phyloP scores from a whole-genome alignment of 2,113 vertebrate species.

The Stegostoma tigrinum region DNA sequence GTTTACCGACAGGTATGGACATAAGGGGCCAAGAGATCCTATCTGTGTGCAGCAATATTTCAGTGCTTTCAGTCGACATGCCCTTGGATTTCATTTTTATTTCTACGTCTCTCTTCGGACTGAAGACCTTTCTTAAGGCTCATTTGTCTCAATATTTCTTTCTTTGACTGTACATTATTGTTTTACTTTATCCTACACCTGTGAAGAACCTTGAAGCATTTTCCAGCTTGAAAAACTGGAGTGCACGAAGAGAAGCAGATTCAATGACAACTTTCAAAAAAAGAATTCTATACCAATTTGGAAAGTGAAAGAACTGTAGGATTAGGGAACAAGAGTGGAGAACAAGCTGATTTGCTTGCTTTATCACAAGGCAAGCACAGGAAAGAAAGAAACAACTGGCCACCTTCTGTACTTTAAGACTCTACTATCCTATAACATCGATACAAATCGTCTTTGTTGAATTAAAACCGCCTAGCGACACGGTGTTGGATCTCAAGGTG shows the following conservation, averaged over 20 bases:
- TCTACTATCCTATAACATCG: neutral
- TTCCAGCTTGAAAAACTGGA: neutral
- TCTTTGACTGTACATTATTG: neutral
- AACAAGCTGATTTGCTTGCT: neutral
- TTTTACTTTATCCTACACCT: neutral
- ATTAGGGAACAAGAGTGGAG: neutral
- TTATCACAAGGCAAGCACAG: neutral
- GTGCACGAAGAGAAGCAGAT: neutral
- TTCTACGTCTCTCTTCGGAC: neutral
- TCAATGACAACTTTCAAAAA: neutral
- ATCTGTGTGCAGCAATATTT: too few species aligned
- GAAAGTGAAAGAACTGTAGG: neutral
- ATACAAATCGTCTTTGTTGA: neutral
- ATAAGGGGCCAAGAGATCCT: too few species aligned
- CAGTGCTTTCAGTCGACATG: neutral
- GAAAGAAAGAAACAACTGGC: neutral
- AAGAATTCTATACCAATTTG: neutral
- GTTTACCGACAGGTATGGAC: too few species aligned
- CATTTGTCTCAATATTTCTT: neutral
- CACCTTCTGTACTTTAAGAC: too few species aligned
- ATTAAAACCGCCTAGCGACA: neutral
- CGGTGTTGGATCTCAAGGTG: neutral
- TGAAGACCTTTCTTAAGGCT: neutral
- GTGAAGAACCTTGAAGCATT: neutral
- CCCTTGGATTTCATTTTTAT: neutral